Conservation (phyloP, 2,888 invertebrate genomes). For the Nomada ferruginata region DNA sequence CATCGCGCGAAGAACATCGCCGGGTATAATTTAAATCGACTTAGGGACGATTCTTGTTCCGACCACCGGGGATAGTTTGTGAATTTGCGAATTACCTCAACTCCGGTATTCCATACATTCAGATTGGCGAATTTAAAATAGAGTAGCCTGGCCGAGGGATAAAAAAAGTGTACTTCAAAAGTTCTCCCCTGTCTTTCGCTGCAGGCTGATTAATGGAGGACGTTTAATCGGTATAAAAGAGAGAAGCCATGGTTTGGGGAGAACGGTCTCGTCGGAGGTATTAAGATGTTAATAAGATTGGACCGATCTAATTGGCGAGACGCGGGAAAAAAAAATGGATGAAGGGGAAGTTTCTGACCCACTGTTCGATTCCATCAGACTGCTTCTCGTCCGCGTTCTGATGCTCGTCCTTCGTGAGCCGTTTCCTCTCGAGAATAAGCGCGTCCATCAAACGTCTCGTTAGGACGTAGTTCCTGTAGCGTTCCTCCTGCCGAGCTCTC, state of each 20-base stretch:
- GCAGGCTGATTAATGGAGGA: constrained; percentile 16
- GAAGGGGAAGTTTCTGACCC: constrained; percentile 69
- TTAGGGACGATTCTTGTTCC: constrained; percentile 6
- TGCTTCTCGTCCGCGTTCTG: constrained; percentile 29
- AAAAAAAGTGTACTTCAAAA: neutral
- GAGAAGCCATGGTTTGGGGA: too few species aligned
- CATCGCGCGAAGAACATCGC: constrained; percentile 68
- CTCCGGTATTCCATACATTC: neutral
- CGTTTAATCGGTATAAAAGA: constrained; percentile 28
- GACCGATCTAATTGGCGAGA: constrained; percentile 56
- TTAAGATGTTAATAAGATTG: constrained; percentile 65
- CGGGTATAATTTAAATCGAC: constrained; percentile 72
- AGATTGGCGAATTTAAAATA: neutral
- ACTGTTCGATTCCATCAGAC: constrained; percentile 77
- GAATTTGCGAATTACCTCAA: constrained; percentile 26
- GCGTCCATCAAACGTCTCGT: constrained; percentile 83
- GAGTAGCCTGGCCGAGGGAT: neutral
- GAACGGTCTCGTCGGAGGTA: constrained; percentile 38
- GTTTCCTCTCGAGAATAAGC: constrained; percentile 80
- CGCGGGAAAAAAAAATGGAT: constrained; percentile 35
- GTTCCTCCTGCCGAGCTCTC: constrained; percentile 57
- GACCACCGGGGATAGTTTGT: constrained; percentile 6
- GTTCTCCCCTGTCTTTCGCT: neutral
- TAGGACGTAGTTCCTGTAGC: constrained; percentile 68
- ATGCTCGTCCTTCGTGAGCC: constrained; percentile 42